Evolutionary conservation across 30 jellyfish, hydroid and myxozoan genomes (phyloP), one percentile per base, ranked within the genome.

Genomic region (Cassiopea andromeda): DNA sequence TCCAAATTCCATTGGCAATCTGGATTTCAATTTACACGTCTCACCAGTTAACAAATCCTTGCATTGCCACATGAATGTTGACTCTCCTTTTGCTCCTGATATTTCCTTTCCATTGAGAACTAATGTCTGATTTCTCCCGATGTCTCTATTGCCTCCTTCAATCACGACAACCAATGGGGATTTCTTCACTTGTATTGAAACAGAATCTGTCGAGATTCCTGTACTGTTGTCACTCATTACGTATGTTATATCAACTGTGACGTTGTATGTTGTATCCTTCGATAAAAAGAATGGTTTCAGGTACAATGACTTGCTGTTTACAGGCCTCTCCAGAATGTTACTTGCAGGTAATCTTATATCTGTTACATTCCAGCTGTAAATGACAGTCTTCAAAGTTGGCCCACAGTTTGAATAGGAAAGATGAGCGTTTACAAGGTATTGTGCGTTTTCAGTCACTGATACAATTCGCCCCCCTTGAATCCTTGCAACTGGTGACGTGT

Each of bases 71-170:
- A 49, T 70, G 69, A 48, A 75, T 43, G 73, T 16, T 45, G 47
- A 58, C 50, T 60, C 46, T 13, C 61, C 92, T 10, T 48, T 59
- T 43, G 27, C 54, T 44, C 60, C 69, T 1, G 86, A 77, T 0
- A 2, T 19, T 72, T 84, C 87, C 46, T 75, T 73, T 47, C 92
- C 81, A 1, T 1, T 38, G 15, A 90, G 87, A 13, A 67, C 78
- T 43, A 90, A 69, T 14, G 83, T 82, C 61, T 90, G 92, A 16
- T 58, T 49, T 49, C 44, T 44, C 17, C 93, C 93, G 57, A 90
- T 76, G 8, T 74, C 84, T 49, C 97, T 50, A 78, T 75, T 87
- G 48, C 97, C 97, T 15, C 97, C 93, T n/a, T 47, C 86, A 60
- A 90, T 81, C 72, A 17, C 84, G 1, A 77, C 90, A 43, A 48